Evolutionary conservation across 2,888 invertebrate genomes (phyloP).

Genomic region (Cryptophagus acutangulus): DNA sequence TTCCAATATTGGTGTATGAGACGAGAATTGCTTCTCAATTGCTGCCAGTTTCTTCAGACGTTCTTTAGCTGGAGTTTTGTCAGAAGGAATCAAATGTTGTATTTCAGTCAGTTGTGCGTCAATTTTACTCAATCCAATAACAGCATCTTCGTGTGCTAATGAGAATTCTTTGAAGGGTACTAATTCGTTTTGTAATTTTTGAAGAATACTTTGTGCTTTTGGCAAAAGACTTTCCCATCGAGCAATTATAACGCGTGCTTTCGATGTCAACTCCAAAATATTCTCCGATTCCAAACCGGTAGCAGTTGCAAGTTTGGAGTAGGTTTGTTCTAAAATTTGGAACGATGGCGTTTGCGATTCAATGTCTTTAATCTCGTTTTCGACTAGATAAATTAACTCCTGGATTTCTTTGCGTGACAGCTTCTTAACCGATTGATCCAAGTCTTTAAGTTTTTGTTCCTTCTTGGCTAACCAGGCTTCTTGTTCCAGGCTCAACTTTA

Average conservation of each 20-base stretch:
- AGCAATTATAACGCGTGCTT: conserved; percentile 55
- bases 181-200: conserved; percentile 55
- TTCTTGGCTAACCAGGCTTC: conserved; percentile 60
- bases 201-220: conserved; percentile 55
- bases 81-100: conserved; percentile 55
- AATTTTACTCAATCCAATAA: conserved; percentile 65
- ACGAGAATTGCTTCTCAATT: conserved; percentile 55
- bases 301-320: conserved; percentile 63
- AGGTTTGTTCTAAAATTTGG: conserved; percentile 62
- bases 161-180: conserved; percentile 65
- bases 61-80: conserved; percentile 46
- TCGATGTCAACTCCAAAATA: conserved; percentile 58
- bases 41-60: conserved; percentile 50
- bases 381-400: conserved; percentile 54
- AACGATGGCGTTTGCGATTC: conserved; percentile 55
- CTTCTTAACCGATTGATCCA: conserved; percentile 58
- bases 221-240: conserved; percentile 63
- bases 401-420: conserved; percentile 55
- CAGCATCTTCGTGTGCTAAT: conserved; percentile 65
- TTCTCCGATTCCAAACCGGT: conserved; percentile 65
- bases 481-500: conserved; percentile 53
- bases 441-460: conserved; percentile 56
- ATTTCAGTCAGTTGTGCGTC: conserved; percentile 69
- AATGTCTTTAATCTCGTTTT: conserved; percentile 53
- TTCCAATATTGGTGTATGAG: conserved; percentile 51